phyloP scores from a whole-genome alignment of 2,113 vertebrate species.

The Ceuthmochares aereus region DNA sequence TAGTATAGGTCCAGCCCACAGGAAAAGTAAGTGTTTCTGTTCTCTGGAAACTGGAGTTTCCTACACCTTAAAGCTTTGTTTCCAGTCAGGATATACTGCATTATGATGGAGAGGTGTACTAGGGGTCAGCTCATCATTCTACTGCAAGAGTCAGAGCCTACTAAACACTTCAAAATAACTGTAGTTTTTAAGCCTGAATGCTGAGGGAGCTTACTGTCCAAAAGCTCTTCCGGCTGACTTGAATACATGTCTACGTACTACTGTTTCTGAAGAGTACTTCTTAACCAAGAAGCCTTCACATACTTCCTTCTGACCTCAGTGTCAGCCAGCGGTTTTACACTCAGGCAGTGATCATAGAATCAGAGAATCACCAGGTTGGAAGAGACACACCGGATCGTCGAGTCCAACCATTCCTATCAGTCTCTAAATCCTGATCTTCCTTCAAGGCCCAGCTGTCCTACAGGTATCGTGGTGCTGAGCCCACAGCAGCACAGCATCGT shows the following conservation, averaged over 20 bases:
- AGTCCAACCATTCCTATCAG: too few species aligned
- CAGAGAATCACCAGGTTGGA: too few species aligned
- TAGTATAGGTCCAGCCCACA: background rate
- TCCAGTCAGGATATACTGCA: background rate
- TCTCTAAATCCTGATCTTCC: too few species aligned
- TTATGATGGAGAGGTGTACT: background rate
- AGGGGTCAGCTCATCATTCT: background rate
- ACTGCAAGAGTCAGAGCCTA: background rate
- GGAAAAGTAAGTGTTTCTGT: background rate
- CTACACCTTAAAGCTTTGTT: background rate
- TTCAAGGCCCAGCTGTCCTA: background rate
- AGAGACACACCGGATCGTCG: too few species aligned
- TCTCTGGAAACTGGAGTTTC: background rate
- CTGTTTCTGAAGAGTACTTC: background rate
- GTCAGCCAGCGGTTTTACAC: background rate
- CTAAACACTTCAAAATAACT: background rate
- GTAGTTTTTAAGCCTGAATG: background rate
- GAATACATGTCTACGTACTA: background rate
- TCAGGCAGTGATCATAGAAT: too few species aligned
- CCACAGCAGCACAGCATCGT: rapidly evolving
- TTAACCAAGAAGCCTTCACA: background rate
- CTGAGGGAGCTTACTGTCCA: background rate
- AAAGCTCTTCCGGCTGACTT: background rate
- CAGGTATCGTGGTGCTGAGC: rapidly evolving
- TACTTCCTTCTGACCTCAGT: background rate